Evolutionary conservation across 35 echinoderm and acorn worm genomes (phyloP).

Genomic region (Heliocidaris erythrogramma): DNA sequence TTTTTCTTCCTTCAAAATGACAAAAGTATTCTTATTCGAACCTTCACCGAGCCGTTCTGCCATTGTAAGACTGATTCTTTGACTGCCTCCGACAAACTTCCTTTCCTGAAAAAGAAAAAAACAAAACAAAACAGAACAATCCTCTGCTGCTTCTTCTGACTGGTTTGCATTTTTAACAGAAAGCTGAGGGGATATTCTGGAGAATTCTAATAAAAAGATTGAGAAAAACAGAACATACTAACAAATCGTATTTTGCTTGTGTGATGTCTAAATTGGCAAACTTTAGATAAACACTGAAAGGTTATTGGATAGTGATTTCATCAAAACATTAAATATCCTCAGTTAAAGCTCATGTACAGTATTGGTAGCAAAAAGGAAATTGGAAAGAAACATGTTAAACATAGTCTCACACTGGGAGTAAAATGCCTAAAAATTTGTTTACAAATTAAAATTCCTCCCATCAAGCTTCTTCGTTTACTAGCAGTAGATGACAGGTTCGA

Average conservation of each 20-base stretch:
- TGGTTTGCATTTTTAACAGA: neutral
- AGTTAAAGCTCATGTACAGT: too few species aligned
- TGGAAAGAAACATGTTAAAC: too few species aligned
- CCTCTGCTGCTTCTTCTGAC: neutral
- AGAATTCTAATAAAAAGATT: neutral
- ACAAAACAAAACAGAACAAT: neutral
- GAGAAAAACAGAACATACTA: neutral
- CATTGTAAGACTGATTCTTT: slow-evolving; percentile 60
- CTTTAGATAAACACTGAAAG: neutral
- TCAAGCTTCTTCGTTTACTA: too few species aligned
- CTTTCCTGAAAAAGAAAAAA: slow-evolving; percentile 53
- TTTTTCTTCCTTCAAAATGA: too few species aligned
- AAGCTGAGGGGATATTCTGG: neutral
- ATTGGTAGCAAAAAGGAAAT: too few species aligned
- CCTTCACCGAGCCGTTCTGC: slow-evolving; percentile 56
- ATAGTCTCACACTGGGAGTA: too few species aligned
- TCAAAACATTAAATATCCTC: too few species aligned
- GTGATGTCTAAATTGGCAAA: neutral
- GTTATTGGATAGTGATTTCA: neutral
- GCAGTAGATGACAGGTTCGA: too few species aligned
- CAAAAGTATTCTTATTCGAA: neutral
- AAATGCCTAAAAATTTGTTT: too few species aligned
- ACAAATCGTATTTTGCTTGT: neutral
- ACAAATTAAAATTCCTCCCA: too few species aligned
- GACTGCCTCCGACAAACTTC: slow-evolving; percentile 80